A percentile compares a stretch with the other conserved stretches of the same genome.
phyloP scores from a whole-genome alignment of 2,888 invertebrate genomes.

The Caenorhabditis doughertyi region DNA sequence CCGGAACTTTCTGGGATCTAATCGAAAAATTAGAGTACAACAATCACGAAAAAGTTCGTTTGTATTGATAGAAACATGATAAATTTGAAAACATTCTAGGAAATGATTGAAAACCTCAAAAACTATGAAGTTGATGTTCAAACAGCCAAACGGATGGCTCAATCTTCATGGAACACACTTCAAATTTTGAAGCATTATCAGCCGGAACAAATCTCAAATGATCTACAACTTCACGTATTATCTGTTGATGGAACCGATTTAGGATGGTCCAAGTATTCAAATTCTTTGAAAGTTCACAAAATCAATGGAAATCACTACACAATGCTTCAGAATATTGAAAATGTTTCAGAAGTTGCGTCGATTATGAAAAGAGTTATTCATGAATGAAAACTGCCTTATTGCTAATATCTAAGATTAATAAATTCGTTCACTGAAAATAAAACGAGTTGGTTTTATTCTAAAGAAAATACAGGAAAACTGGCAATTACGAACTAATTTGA shows the following conservation, averaged over 20 bases:
- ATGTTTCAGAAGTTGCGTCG: conserved; percentile 7
- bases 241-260: conserved; percentile 70
- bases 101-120: conserved; percentile 37
- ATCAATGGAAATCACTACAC: conserved; percentile 56
- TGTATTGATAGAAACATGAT: no score
- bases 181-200: conserved; percentile 47
- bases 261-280: conserved; percentile 63
- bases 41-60: conserved; percentile 53
- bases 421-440: no score
- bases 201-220: not conserved
- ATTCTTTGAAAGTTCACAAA: conserved; percentile 8
- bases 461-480: no score
- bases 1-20: conserved; percentile 56
- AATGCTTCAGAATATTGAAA: conserved; percentile 50
- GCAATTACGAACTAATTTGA: no score
- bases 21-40: conserved; percentile 33
- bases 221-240: conserved; percentile 38
- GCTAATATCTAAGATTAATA: no score
- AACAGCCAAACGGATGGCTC: conserved; percentile 1
- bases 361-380: not conserved
- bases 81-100: no score
- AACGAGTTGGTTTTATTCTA: no score
- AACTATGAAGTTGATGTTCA: conserved; percentile 22
- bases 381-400: not conserved
- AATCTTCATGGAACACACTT: conserved; percentile 51